These are phyloP conservation scores for Phalacrocorax carbo DNA, from an alignment of 2,113 vertebrate species.

Conservation along the genomic window DNA sequence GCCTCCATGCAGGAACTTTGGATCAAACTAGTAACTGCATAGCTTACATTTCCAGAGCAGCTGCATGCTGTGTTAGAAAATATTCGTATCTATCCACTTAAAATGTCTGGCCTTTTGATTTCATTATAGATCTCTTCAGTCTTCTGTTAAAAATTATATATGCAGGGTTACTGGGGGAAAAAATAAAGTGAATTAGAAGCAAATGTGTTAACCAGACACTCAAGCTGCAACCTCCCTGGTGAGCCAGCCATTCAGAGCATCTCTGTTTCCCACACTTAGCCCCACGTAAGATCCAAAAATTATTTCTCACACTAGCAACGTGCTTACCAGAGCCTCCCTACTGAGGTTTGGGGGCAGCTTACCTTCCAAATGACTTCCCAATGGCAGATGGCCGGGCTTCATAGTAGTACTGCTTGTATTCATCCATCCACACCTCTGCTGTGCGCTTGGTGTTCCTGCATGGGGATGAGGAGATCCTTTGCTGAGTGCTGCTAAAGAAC, in stretches of 20 bases:
- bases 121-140: neutral
- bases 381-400: constrained; percentile 93
- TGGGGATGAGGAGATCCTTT: neutral
- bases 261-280: neutral
- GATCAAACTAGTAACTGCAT: neutral
- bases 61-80: neutral
- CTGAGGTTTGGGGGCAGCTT: neutral
- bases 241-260: neutral
- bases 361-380: constrained; percentile 95
- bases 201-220: neutral
- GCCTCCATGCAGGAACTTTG: neutral
- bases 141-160: neutral
- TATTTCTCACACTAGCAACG: neutral
- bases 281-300: neutral
- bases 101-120: neutral
- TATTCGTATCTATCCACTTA: neutral
- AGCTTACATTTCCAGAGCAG: neutral
- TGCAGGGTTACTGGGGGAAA: neutral
- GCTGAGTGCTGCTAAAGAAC: neutral
- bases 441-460: constrained; percentile 94
- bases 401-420: constrained; percentile 97
- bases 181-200: neutral
- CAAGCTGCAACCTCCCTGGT: neutral
- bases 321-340: neutral
- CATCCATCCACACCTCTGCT: constrained; percentile 99